phyloP scores from a whole-genome alignment of 2,113 vertebrate genomes.

The Passer montanus region DNA sequence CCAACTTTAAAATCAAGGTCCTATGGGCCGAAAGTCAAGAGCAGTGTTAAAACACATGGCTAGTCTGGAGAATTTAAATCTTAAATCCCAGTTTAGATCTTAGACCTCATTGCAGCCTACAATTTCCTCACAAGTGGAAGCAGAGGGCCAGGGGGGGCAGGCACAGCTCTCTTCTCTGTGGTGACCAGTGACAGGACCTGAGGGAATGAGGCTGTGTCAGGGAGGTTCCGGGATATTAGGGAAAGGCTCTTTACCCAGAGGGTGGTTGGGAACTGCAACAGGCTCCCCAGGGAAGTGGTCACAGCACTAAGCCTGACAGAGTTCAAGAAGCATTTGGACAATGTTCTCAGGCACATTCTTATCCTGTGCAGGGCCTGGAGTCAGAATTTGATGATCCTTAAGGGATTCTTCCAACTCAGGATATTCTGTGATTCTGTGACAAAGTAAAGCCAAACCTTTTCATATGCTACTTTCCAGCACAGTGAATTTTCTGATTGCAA shows the following conservation, averaged over 20 bases:
- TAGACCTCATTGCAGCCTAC: not conserved
- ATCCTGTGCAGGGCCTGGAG: not conserved
- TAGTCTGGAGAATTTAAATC: not conserved
- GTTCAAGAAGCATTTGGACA: not conserved
- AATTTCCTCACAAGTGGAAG: not conserved
- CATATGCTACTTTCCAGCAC: not conserved
- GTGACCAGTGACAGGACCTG: not conserved
- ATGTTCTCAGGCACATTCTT: not conserved
- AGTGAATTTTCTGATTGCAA: not conserved
- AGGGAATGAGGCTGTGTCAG: not conserved
- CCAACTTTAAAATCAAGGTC: accelerated
- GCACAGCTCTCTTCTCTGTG: not conserved
- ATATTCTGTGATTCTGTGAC: not conserved
- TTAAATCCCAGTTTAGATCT: not conserved
- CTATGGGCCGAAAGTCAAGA: not conserved
- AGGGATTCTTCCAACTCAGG: not conserved
- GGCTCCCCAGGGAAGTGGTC: not conserved
- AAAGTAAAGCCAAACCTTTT: not conserved
- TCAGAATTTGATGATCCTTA: not conserved
- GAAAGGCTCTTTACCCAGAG: not conserved
- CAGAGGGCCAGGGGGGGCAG: not conserved
- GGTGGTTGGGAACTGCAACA: not conserved
- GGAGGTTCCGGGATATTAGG: not conserved
- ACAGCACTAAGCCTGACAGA: not conserved
- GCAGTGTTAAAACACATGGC: not conserved